Conservation (phyloP, 2,797 vertebrate species). For the Scolopax bukidnonensis region DNA sequence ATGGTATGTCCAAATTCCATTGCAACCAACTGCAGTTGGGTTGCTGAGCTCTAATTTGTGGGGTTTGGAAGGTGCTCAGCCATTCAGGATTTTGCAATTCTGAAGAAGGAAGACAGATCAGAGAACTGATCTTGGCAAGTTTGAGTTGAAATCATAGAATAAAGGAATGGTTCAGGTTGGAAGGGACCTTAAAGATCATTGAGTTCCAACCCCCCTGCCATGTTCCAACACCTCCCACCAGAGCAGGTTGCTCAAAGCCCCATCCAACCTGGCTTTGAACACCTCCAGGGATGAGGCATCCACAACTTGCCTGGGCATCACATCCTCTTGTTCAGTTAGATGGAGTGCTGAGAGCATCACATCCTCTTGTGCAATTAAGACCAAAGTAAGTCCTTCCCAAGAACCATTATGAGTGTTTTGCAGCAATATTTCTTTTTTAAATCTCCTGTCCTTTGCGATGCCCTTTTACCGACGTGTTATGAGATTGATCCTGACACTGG, state of each 20-base stretch:
- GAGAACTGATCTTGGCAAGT: not conserved
- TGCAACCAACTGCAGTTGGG: not conserved
- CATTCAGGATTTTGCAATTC: not conserved
- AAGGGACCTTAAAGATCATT: not conserved
- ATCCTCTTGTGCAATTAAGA: not conserved
- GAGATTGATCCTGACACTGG: not conserved
- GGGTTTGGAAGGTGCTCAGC: not conserved
- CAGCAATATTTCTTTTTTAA: not conserved
- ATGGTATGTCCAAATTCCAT: accelerated
- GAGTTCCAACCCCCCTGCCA: not conserved
- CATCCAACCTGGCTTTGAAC: not conserved
- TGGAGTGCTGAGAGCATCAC: not conserved
- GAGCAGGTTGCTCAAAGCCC: not conserved
- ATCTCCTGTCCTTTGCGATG: not conserved
- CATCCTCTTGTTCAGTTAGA: not conserved
- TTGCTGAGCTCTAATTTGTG: not conserved
- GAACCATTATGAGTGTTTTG: not conserved
- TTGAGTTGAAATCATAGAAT: not conserved
- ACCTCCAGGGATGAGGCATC: not conserved
- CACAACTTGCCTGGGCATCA: not conserved
- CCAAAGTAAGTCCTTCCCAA: not conserved
- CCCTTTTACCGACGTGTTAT: not conserved
- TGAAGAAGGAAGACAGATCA: not conserved
- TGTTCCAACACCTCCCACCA: not conserved
- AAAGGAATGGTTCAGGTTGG: not conserved